Evolutionary conservation across 2,113 vertebrate genomes (phyloP).

Genomic region (Uropsilus gracilis): DNA sequence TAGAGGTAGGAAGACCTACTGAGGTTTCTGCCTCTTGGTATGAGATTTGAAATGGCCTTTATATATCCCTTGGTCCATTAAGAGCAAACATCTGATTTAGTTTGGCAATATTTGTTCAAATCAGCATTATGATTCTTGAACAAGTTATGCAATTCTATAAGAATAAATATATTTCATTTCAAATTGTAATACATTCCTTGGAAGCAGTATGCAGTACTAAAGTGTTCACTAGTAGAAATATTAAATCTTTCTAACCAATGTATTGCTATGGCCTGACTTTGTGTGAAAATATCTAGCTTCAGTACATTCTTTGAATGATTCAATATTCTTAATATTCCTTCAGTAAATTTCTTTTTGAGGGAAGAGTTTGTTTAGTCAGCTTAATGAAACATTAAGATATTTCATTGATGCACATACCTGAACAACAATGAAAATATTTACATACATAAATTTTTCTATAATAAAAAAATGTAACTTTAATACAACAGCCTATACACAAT

Average conservation of each 20-base stretch:
- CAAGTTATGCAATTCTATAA: not conserved
- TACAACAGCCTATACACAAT: not conserved
- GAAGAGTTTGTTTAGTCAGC: not conserved
- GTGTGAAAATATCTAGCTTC: not conserved
- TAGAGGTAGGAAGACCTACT: not conserved
- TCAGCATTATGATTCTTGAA: not conserved
- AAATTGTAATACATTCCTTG: not conserved
- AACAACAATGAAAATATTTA: not conserved
- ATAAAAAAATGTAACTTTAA: not conserved
- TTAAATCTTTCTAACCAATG: not conserved
- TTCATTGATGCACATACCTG: not conserved
- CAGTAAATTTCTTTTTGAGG: not conserved
- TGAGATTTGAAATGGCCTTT: not conserved
- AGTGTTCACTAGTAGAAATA: not conserved
- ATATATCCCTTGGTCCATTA: accelerated
- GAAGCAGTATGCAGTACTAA: accelerated
- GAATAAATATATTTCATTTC: not conserved
- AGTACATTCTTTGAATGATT: not conserved
- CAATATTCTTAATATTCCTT: not conserved
- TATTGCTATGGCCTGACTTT: not conserved
- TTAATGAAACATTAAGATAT: too few species aligned
- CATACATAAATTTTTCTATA: not conserved
- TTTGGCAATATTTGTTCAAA: not conserved
- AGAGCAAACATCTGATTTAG: not conserved
- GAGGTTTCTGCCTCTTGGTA: not conserved